Conservation (phyloP, 2,888 invertebrate genomes). For the Metalampra italica region DNA sequence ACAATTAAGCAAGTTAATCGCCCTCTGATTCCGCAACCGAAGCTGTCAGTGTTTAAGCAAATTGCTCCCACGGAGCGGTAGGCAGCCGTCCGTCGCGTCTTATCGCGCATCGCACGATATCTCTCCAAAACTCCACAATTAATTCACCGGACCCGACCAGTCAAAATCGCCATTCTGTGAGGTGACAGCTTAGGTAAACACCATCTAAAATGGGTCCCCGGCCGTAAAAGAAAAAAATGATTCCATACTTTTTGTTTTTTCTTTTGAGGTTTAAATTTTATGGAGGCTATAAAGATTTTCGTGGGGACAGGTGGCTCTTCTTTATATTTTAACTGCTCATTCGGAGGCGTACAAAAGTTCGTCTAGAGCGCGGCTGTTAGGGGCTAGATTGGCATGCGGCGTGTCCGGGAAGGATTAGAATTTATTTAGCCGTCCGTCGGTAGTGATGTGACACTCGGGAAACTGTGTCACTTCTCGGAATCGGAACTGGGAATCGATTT, state of each 20-base stretch:
- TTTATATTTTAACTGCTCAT: conserved; percentile 69
- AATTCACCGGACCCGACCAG: conserved; percentile 66
- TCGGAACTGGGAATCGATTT: conserved; percentile 76
- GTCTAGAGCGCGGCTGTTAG: conserved; percentile 53
- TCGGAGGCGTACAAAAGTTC: conserved; percentile 44
- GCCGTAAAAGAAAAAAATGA: conserved; percentile 63
- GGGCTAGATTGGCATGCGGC: conserved; percentile 62
- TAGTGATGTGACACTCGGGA: conserved; percentile 77
- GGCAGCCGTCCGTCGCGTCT: conserved; percentile 47
- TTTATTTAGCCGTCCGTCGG: conserved; percentile 74
- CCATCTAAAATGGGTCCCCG: conserved; percentile 68
- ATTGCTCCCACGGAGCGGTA: conserved; percentile 50
- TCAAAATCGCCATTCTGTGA: conserved; percentile 76
- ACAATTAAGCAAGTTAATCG: conserved; percentile 50
- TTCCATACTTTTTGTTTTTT: conserved; percentile 66
- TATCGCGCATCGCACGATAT: conserved; percentile 70
- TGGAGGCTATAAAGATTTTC: conserved; percentile 76
- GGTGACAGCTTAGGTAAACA: conserved; percentile 78
- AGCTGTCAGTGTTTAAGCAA: conserved; percentile 60
- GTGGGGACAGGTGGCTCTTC: conserved; percentile 77
- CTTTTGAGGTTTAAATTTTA: conserved; percentile 76
- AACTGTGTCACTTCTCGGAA: conserved; percentile 77
- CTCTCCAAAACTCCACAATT: conserved; percentile 69
- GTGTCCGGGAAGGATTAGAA: conserved; percentile 51
- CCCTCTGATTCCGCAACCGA: conserved; percentile 38